Base-by-base conservation (phyloP, 2,888 invertebrate genomes). In the Troilus luridus region DNA sequence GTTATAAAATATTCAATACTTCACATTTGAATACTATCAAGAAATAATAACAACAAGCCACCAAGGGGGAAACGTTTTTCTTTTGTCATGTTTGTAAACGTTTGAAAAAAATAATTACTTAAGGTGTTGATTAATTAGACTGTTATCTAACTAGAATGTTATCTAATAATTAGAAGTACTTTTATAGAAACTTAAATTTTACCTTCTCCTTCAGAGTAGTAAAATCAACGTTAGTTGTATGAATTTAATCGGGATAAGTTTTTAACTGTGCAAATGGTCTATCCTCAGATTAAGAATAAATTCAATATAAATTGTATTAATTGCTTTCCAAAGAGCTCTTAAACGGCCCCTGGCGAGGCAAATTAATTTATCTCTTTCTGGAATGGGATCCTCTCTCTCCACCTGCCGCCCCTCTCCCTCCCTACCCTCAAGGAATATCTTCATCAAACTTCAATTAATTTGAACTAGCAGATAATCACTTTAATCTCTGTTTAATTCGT, bases 381-480 rank as follows among this genome's bases (percentile, higher is more conserved):
- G 19, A 77, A 27, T 17, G 41, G 72, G 27, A 27, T 12, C 14
- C 59, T 12, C 12, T 10, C 10, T 8, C 59, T 14, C 10, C 10
- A 3, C 59, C 59, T 14, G 10, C 14, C 14, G 1, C 59, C 59
- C 7, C 59, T 27, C 11, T 17, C 72, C 72, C 9, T n/a, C 72
- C 14, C 72, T 27, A 7, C 72, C 19, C 8, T 8, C 27, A 1
- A 27, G 72, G 21, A 77, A 41, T 77, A 77, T 77, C 72, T 77
- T 77, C 72, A 77, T 77, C 72, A 77, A 77, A 77, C 72, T 77
- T 77, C 72, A 77, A 77, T 77, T 77, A 77, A 77, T 77, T 41
- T 41, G 72, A 41, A 77, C 72, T 41, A 17, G 5, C 27, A 41
- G 72, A 77, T 77, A 77, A 77, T 77, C 72, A 17, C 17, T 77